Evolutionary conservation across 2,113 vertebrate species (phyloP).

Genomic region (Nycticryphes semicollaris): DNA sequence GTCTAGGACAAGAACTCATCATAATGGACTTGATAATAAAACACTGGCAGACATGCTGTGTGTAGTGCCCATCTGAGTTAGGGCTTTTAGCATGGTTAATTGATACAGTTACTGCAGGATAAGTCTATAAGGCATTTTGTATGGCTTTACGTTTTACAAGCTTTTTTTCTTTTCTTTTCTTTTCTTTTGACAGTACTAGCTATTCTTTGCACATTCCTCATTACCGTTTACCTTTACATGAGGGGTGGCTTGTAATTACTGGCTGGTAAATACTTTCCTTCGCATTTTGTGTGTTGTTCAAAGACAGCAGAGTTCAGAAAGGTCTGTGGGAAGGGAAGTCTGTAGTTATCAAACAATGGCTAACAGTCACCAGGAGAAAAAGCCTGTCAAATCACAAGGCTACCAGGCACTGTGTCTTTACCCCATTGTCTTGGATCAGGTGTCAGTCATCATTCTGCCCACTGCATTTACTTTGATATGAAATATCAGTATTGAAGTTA

Average conservation of each 20-base stretch:
- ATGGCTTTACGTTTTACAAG: conserved; percentile 70
- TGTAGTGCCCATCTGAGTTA: conserved; percentile 72
- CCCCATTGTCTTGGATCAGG: conserved; percentile 37
- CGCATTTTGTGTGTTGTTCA: conserved; percentile 44
- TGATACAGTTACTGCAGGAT: conserved; percentile 80
- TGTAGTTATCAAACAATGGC: conserved; percentile 69
- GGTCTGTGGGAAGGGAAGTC: conserved; percentile 74
- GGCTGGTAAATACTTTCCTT: conserved; percentile 76
- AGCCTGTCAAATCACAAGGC: conserved; percentile 63
- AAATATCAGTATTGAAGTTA: neutral
- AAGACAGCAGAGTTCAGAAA: conserved; percentile 78
- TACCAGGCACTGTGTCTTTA: neutral
- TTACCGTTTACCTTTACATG: conserved; percentile 76
- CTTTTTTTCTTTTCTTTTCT: neutral
- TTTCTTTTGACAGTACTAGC: conserved; percentile 49
- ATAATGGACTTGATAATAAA: conserved; percentile 83
- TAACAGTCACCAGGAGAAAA: conserved; percentile 64
- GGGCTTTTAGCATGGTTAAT: conserved; percentile 81
- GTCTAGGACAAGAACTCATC: conserved; percentile 79
- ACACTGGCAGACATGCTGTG: conserved; percentile 78
- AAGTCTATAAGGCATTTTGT: conserved; percentile 78
- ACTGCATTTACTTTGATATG: conserved; percentile 15
- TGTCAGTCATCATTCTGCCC: conserved; percentile 65
- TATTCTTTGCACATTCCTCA: conserved; percentile 68
- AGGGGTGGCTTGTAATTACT: conserved; percentile 74